Conservation (phyloP, 2,888 invertebrate genomes). For the Ormyrus labotus region DNA sequence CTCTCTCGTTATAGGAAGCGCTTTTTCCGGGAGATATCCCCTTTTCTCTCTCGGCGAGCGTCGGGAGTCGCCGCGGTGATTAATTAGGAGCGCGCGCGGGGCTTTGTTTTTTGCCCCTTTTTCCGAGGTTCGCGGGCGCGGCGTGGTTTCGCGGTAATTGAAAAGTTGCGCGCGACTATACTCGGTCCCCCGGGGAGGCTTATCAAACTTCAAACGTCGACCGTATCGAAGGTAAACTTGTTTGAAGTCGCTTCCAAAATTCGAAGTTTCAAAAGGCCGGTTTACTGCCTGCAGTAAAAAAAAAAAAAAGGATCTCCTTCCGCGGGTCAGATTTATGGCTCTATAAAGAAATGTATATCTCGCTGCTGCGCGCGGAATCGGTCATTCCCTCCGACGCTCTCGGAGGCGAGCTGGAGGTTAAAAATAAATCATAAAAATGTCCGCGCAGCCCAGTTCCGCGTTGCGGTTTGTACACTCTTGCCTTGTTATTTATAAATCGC, state of each 20-base stretch:
- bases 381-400: neutral
- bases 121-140: neutral
- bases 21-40: neutral
- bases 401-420: neutral
- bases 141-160: slow-evolving; percentile 14
- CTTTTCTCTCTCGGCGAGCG: neutral
- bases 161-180: neutral
- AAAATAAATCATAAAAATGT: neutral
- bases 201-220: too few relatives aligned
- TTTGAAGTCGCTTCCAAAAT: too few relatives aligned
- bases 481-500: too few relatives aligned
- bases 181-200: too few relatives aligned
- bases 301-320: too few relatives aligned
- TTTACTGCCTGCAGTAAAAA: too few relatives aligned
- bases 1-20: slow-evolving; percentile 4
- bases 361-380: neutral
- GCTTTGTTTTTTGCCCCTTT: neutral
- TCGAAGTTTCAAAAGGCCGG: too few relatives aligned
- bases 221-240: too few relatives aligned
- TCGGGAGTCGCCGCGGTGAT: neutral
- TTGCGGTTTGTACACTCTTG: too few relatives aligned
- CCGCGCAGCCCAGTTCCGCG: too few relatives aligned
- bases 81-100: too few relatives aligned
- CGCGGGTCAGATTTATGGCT: neutral
- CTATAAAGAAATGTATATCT: slow-evolving; percentile 8